Conservation (phyloP, 2,113 vertebrate genomes). For the Trachemys scripta region DNA sequence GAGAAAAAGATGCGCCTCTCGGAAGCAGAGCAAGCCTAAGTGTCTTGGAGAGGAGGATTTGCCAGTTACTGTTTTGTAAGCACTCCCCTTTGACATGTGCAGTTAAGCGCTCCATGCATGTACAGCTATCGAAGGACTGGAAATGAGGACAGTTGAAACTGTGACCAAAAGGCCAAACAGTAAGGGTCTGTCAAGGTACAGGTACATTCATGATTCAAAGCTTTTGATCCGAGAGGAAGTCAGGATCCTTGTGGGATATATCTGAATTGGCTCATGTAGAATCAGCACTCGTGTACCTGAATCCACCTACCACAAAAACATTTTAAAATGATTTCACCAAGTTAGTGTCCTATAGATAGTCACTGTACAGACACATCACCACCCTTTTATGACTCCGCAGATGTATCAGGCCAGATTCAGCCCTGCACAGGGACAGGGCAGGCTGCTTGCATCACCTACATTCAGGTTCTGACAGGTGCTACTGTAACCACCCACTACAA, state of each 20-base stretch:
- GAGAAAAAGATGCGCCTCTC: slow-evolving; percentile 10
- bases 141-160: slow-evolving; percentile 56
- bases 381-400: background rate
- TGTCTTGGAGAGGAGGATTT: background rate
- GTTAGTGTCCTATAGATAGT: background rate
- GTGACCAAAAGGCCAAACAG: slow-evolving; percentile 16
- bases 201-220: slow-evolving; percentile 41
- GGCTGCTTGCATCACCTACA: background rate
- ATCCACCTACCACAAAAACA: slow-evolving; percentile 9
- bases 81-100: slow-evolving; percentile 54
- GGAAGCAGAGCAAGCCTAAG: background rate
- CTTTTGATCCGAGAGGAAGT: slow-evolving; percentile 35
- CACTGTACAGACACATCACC: background rate
- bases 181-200: slow-evolving; percentile 58
- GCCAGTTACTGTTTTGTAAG: slow-evolving; percentile 65
- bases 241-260: slow-evolving; percentile 1
- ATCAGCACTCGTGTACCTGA: slow-evolving; percentile 9
- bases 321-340: slow-evolving; percentile 27
- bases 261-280: slow-evolving; percentile 22
- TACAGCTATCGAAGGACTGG: slow-evolving; percentile 63
- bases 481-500: background rate
- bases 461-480: background rate
- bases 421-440: background rate
- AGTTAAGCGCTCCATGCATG: slow-evolving; percentile 1
- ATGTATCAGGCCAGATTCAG: background rate